phyloP scores from a whole-genome alignment of 2,113 vertebrate species.

The Bagarius yarrelli region DNA sequence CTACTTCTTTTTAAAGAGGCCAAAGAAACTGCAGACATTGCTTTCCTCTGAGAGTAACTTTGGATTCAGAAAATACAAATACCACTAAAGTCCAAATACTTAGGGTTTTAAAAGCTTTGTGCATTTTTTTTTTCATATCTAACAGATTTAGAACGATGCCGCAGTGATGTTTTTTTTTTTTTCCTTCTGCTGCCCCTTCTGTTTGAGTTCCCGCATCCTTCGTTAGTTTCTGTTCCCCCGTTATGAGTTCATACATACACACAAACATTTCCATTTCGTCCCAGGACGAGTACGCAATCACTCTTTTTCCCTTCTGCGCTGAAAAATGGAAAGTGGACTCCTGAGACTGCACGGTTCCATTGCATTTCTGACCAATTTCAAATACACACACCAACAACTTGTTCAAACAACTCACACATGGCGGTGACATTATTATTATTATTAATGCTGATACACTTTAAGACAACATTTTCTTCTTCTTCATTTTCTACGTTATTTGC shows the following conservation, averaged over 20 bases:
- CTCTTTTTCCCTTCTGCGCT: slow-evolving; percentile 49
- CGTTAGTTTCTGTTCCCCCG: too few relatives aligned
- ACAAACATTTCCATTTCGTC: slow-evolving; percentile 63
- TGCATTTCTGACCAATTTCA: slow-evolving; percentile 68
- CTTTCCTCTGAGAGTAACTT: not conserved
- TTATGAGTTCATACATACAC: too few relatives aligned
- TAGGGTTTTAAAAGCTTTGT: too few relatives aligned
- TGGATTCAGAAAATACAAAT: not conserved
- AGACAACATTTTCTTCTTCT: too few relatives aligned
- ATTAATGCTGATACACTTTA: not conserved
- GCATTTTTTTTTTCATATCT: too few relatives aligned
- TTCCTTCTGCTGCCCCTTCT: too few relatives aligned
- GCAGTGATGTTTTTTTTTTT: slow-evolving; percentile 57
- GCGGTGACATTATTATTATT: not conserved
- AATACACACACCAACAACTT: slow-evolving; percentile 15
- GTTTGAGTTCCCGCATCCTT: too few relatives aligned
- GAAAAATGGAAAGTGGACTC: slow-evolving; percentile 50
- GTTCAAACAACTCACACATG: too few relatives aligned
- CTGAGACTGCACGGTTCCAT: slow-evolving; percentile 57
- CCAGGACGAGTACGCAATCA: slow-evolving; percentile 63
- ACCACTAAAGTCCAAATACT: not conserved
- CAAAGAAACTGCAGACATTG: not conserved
- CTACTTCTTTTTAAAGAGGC: not conserved
- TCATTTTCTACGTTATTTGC: too few relatives aligned
- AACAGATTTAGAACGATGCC: not conserved